Evolutionary conservation across 2,113 vertebrate genomes (phyloP), one percentile per base, ranked within the genome.

Genomic region (Eurystomus gularis): DNA sequence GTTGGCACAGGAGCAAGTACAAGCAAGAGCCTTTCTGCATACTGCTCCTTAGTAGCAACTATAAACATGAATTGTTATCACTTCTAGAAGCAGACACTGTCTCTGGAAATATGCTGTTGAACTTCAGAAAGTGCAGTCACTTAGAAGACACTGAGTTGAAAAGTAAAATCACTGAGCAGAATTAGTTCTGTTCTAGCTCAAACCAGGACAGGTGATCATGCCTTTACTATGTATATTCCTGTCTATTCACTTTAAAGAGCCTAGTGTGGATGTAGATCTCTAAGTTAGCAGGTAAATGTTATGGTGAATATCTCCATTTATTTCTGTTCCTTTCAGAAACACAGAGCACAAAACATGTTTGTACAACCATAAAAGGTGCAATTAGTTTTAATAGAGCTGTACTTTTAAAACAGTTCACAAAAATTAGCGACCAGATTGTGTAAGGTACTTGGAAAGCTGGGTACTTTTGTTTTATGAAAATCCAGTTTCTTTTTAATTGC

Each of bases 381-480:
- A 91, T 87, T 65, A 76, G 4, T 46, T 90, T 75, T 61, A 14
- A 18, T 24, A 79, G 52, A 71, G 65, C 10, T 64, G n/a, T 65
- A 85, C 44, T 79, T 96, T 87, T 79, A 72, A 85, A 94, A 72
- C 8, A 77, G 35, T 62, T 69, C 20, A 46, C 24, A 79, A 85
- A 92, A 89, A 42, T n/a, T 68, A 87, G 52, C 1, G 0, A 61
- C 37, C 82, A 95, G 78, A 90, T 94, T 94, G 81, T 87, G 33
- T 65, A 58, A 95, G 42, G 26, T 55, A 66, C 64, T 91, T 92
- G 80, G 55, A 80, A 94, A 91, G 78, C 44, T 94, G 58, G 6
- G 17, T 87, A 21, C 57, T 82, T 71, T 13, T 15, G 31, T 65
- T 87, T 97, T 91, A 80, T 66, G 82, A 91, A 94, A 94, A 88